Percentiles rank a stretch among this genome's conserved stretches.
Conservation (phyloP, 2,797 vertebrate species). For the Tauraco hartlaubi region DNA sequence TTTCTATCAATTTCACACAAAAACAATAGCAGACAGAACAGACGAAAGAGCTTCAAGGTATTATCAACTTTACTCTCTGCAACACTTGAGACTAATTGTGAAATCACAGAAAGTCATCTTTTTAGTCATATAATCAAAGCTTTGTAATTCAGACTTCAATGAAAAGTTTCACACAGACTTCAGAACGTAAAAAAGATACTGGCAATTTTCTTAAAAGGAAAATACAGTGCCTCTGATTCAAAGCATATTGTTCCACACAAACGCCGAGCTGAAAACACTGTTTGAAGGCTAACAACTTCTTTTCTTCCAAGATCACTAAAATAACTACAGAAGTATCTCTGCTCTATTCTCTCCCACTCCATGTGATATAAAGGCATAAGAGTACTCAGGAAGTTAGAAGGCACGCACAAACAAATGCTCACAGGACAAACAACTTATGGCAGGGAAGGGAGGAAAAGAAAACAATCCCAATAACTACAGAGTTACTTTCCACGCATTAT, state of each 20-base stretch:
- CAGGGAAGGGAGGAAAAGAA: neutral
- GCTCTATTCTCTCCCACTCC: neutral
- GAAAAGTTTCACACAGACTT: neutral
- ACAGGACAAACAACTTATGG: neutral
- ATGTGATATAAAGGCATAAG: neutral
- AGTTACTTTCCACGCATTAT: neutral
- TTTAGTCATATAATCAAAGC: neutral
- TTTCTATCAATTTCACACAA: neutral
- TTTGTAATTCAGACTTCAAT: neutral
- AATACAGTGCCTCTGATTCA: accelerated
- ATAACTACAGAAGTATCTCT: neutral
- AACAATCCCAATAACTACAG: neutral
- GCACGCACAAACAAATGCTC: neutral
- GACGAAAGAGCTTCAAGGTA: neutral
- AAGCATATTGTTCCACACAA: neutral
- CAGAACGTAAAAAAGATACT: neutral
- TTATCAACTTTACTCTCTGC: neutral
- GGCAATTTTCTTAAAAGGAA: neutral
- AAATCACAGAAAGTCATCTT: neutral
- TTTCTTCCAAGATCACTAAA: neutral
- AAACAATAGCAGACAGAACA: neutral
- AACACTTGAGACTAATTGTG: neutral
- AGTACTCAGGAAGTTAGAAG: neutral
- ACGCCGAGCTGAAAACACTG: neutral
- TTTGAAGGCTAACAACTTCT: neutral